Base-by-base conservation (phyloP, 2,888 invertebrate species). In the Nebria brevicollis region DNA sequence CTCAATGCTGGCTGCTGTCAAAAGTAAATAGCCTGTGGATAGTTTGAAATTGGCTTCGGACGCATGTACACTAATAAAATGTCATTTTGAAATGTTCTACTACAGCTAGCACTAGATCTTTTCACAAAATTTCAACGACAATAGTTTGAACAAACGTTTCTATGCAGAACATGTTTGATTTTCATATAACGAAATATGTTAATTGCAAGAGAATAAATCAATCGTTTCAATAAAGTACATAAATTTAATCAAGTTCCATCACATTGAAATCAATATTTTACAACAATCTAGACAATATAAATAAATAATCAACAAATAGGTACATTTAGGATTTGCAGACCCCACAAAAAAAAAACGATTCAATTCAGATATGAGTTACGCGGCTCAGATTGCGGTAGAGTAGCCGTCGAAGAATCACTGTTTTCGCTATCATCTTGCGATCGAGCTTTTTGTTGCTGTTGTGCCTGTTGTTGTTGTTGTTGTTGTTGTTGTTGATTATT, bases 221-320 rank as follows among this genome's bases (percentile, higher is more conserved):
- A 13, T 54, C 13, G 13, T 54, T 6, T 54, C 4, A 11, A 54
- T 54, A 54, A 54, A 54, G 54, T 54, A 54, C 54, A 54, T 54
- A 54, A 54, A 54, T 54, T 54, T 54, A 54, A 11, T 11, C 13
- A 8, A 54, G 54, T 54, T 54, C 54, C 54, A 54, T 54, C 54
- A 54, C 54, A 54, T 54, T 54, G 54, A 54, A 54, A 54, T 54
- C 54, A 54, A 54, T 54, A 54, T 54, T 54, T 54, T 54, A 54
- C 54, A 54, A 54, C 54, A 54, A 54, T 54, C 11, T 54, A 54
- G 54, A 54, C 54, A 54, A 11, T 54, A 54, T 11, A 11, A 54
- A 8, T 8, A 8, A 43, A 54, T 11, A 54, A 54, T 13, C 54
- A 54, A 54, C 54, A 54, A 54, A 54, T 54, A 54, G 13, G 54